Evolutionary conservation across 2,113 vertebrate genomes (phyloP).

Genomic region (Rynchops niger): DNA sequence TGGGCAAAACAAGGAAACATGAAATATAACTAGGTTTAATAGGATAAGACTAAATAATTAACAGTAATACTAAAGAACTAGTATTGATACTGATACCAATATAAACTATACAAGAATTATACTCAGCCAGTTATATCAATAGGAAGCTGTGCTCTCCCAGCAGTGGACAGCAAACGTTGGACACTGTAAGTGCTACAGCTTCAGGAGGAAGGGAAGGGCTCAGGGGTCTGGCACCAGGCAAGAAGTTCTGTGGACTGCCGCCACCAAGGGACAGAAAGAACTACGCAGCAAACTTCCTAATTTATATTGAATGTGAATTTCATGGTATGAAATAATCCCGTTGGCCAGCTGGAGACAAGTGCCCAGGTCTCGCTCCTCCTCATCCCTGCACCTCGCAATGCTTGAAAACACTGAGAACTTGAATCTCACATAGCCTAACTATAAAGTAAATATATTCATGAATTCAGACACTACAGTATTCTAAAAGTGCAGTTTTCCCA

Average conservation of each 20-base stretch:
- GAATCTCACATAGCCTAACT: not conserved
- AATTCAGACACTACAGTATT: not conserved
- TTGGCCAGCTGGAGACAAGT: not conserved
- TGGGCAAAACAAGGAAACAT: no score
- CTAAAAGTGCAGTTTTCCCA: not conserved
- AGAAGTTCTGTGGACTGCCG: not conserved
- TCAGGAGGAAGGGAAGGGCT: not conserved
- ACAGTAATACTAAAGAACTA: no score
- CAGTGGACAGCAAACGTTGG: no score
- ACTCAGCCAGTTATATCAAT: no score
- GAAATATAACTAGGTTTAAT: no score
- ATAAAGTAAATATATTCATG: not conserved
- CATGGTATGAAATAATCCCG: not conserved
- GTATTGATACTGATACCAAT: no score
- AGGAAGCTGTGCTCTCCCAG: no score
- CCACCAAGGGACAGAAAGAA: not conserved
- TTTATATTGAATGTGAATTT: not conserved
- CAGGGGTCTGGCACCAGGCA: not conserved
- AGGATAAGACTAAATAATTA: no score
- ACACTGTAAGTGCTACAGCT: not conserved
- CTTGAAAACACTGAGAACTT: not conserved
- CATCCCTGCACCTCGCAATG: not conserved
- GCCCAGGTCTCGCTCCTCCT: not conserved
- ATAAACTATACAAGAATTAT: no score
- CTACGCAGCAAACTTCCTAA: not conserved